Evolutionary conservation across 2,113 vertebrate species (phyloP).

Genomic region (Procavia capensis): DNA sequence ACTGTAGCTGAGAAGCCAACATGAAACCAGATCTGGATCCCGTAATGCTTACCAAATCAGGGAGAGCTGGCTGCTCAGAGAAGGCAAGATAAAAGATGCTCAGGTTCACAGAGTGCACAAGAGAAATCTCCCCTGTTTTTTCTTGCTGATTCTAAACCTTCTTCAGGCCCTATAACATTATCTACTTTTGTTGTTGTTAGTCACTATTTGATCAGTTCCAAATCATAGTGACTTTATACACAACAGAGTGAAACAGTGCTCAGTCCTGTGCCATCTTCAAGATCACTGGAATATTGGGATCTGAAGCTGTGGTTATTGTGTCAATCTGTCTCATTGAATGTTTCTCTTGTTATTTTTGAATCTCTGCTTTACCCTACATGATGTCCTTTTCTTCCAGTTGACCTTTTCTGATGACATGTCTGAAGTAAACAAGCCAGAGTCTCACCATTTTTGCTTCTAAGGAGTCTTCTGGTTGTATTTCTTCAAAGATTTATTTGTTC

Average conservation of each 20-base stretch:
- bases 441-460: not conserved
- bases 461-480: not conserved
- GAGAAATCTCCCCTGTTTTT: not conserved
- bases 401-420: not conserved
- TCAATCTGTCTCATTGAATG: not conserved
- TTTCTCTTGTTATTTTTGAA: not conserved
- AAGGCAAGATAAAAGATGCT: not conserved
- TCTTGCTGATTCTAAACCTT: not conserved
- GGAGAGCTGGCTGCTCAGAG: not conserved
- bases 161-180: not conserved
- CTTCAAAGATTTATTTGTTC: no score
- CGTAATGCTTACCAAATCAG: not conserved
- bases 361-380: not conserved
- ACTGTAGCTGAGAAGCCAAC: not conserved
- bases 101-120: not conserved
- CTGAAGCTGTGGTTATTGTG: no score
- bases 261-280: not conserved
- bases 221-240: not conserved
- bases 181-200: not conserved
- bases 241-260: not conserved
- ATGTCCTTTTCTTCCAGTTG: not conserved
- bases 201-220: fast-evolving
- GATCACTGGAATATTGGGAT: no score
- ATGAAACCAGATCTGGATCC: not conserved
- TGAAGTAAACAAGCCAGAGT: not conserved